Conservation (phyloP, 1,140 invertebrate species). For the Caerostris extrusa region DNA sequence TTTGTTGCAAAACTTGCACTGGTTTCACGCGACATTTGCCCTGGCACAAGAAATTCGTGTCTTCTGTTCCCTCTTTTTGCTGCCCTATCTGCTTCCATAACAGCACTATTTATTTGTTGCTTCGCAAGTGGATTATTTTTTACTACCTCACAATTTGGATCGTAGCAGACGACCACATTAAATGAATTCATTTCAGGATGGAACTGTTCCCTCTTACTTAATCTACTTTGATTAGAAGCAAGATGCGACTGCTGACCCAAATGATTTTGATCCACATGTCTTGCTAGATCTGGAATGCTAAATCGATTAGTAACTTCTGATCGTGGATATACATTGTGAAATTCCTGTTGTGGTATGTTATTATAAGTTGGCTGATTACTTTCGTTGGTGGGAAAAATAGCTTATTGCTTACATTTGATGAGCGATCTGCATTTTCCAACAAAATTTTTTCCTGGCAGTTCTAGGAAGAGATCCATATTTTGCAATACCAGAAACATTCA, state of each 20-base stretch:
- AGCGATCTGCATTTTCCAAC: not conserved
- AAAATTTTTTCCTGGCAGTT: not conserved
- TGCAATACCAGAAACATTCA: conserved; percentile 58
- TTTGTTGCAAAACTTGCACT: not conserved
- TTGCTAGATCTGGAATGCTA: not conserved
- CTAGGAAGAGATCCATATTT: conserved; percentile 62
- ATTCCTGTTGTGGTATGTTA: not conserved
- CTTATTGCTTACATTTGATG: not conserved
- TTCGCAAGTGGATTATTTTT: not conserved
- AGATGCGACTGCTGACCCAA: not conserved
- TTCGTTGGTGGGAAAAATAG: conserved; percentile 29
- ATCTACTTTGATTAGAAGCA: not conserved
- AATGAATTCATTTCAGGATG: not conserved
- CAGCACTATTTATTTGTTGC: not conserved
- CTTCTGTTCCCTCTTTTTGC: not conserved
- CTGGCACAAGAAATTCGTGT: not conserved
- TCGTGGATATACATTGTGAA: not conserved
- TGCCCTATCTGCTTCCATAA: not conserved
- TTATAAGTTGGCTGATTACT: not conserved
- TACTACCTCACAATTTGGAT: not conserved
- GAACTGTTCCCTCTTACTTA: not conserved
- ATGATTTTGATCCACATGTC: not conserved
- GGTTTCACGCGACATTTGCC: not conserved
- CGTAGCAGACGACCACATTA: not conserved
- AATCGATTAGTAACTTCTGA: not conserved